Conservation (phyloP, 2,113 vertebrate species). For the Illadopsis cleaveri region DNA sequence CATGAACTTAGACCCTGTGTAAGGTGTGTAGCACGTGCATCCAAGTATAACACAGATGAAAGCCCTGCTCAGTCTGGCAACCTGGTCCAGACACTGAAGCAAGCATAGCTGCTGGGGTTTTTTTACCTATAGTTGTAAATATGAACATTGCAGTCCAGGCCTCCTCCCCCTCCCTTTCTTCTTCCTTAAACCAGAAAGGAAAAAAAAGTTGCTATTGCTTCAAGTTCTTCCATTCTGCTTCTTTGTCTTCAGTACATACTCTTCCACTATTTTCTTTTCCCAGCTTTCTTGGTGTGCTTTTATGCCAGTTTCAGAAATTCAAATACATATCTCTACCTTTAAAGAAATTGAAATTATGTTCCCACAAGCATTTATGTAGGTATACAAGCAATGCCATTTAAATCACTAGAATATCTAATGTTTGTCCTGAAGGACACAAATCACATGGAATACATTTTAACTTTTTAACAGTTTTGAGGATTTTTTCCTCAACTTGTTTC, state of each 20-base stretch:
- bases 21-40: neutral
- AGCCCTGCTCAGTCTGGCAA: neutral
- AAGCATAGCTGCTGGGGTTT: rapidly evolving
- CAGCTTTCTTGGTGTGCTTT: neutral
- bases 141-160: neutral
- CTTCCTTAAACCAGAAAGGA: neutral
- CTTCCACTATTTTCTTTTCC: neutral
- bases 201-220: neutral
- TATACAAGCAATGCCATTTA: neutral
- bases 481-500: neutral
- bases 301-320: neutral
- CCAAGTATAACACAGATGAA: neutral
- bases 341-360: neutral
- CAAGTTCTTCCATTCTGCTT: neutral
- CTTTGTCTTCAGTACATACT: neutral
- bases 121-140: neutral
- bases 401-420: neutral
- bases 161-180: neutral
- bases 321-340: neutral
- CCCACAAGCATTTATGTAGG: neutral
- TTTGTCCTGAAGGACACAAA: neutral
- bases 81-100: neutral
- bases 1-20: neutral
- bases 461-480: neutral
- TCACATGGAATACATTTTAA: neutral